Evolutionary conservation across 1,140 invertebrate genomes (phyloP), one percentile per base, ranked within the genome.

Genomic region (Dufourea novaeangliae): DNA sequence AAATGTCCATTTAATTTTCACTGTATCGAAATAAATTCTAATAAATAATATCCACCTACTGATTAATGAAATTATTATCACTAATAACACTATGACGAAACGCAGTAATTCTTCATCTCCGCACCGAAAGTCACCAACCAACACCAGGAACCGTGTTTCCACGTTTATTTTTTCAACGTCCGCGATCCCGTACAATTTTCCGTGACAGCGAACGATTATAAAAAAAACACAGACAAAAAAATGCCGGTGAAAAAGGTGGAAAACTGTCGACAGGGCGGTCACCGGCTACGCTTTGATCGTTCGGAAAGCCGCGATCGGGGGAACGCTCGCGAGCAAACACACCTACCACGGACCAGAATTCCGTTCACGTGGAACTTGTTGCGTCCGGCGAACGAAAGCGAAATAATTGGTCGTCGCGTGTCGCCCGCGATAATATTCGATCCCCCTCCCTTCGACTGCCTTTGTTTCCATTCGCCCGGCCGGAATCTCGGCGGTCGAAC

Each of bases 341-440:
- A 17, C 32, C 59, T n/a, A n/a, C n/a, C n/a, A n/a, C n/a, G n/a
- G 32, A 39, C 25, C 20, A 20, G 71, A 29, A 74, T 74, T 56
- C 62, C 50, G 46, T 32, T 64, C 62, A 41, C 62, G 62, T 39
- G 71, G 22, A 41, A 74, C 71, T 74, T 74, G 71, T 74, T 74
- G 71, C 71, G 27, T 29, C 20, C 46, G 25, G 62, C 64, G 39
- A 54, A 32, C 4, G 34, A 66, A 64, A 29, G 62, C 2, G 29
- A 56, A 74, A 73, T 73, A 73, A 74, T 74, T 67, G 62, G n/a
- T 17, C 46, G 62, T 74, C 56, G 46, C 62, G 50, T 74, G 62
- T 67, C 62, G 22, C n/a, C 34, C 39, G 54, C 71, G 61, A 29
- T 66, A 73, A 50, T 50, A 50, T 50, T 50, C n/a, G n/a, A n/a